Base-by-base conservation (phyloP, 2,888 invertebrate species). In the Spodoptera picta region DNA sequence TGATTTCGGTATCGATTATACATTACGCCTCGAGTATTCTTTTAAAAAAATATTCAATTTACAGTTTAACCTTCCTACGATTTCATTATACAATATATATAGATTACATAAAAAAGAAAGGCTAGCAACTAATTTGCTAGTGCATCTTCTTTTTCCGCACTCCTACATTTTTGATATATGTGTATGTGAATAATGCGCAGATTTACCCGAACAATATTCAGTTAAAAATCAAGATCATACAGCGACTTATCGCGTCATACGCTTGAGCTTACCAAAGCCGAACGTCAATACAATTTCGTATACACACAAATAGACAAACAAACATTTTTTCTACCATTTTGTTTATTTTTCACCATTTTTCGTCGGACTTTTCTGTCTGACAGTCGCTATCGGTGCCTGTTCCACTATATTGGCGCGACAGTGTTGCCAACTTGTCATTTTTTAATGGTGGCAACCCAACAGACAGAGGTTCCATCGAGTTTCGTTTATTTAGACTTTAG, bases 371-470 rank as follows among this genome's bases (percentile, higher is more conserved):
- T 67, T 64, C 49, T 67, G 53, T 58, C 60, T 83, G 86, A 84
- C 86, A 82, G 77, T 58, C 74, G 73, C 80, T 87, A 87, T 86
- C 87, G 79, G 75, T 75, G 60, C 51, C 60, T 57, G 70, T 80
- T 75, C 70, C 79, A 72, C 72, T 79, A 74, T 83, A 80, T 82
- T 83, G 79, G 79, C 65, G 44, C 62, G 76, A 76, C 80, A 75
- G 73, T 79, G 78, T 60, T 73, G 73, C 60, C 60, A 68, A 63
- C 73, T 77, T 73, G 79, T 75, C 64, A 71, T 79, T 77, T 78
- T 78, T 62, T 59, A 61, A 53, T 42, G 44, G 56, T 48, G 60
- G 36, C 36, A 48, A 60, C 54, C 50, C 53, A 57, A 58, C 58
- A 54, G 60, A 53, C 43, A 24, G 58, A 59, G 42, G 63, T 79